A percentile compares a stretch with the other conserved stretches of the same genome.
Evolutionary conservation across 1,140 invertebrate genomes (phyloP).

Genomic region (Araneus ventricosus): DNA sequence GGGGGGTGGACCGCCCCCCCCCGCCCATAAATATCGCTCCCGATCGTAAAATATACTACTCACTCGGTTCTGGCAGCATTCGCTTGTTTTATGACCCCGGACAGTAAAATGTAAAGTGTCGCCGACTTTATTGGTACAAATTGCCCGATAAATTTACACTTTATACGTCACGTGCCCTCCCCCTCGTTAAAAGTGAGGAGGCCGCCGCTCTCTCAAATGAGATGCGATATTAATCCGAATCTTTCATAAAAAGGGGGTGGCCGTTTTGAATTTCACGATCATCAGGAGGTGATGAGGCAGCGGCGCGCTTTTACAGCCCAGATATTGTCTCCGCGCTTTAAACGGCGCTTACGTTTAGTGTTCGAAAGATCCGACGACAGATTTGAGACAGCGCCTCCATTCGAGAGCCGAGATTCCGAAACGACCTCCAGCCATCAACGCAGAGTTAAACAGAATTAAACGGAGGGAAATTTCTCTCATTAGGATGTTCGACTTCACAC

Average conservation of each 20-base stretch:
- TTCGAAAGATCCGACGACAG: background rate
- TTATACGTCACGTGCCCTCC: background rate
- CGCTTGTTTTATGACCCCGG: constrained; percentile 59
- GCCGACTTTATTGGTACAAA: constrained; percentile 67
- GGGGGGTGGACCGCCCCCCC: too few species aligned
- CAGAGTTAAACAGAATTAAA: too few species aligned
- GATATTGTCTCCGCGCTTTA: background rate
- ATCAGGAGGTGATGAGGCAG: background rate
- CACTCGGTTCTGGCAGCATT: constrained; percentile 57
- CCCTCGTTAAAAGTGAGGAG: too few species aligned
- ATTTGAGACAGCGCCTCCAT: background rate
- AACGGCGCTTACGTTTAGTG: background rate
- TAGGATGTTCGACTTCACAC: too few species aligned
- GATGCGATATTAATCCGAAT: constrained; percentile 22
- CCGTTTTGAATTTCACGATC: constrained; percentile 23
- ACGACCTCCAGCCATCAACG: too few species aligned
- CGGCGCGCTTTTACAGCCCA: background rate
- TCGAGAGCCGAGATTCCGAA: too few species aligned
- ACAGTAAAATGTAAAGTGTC: constrained; percentile 64
- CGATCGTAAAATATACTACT: constrained; percentile 63
- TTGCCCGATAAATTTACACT: constrained; percentile 62
- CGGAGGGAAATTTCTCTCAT: too few species aligned
- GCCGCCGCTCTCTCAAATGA: background rate
- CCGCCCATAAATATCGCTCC: constrained; percentile 6
- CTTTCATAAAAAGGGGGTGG: background rate